Evolutionary conservation across 2,888 invertebrate genomes (phyloP).

Genomic region (Camponotus fellah): DNA sequence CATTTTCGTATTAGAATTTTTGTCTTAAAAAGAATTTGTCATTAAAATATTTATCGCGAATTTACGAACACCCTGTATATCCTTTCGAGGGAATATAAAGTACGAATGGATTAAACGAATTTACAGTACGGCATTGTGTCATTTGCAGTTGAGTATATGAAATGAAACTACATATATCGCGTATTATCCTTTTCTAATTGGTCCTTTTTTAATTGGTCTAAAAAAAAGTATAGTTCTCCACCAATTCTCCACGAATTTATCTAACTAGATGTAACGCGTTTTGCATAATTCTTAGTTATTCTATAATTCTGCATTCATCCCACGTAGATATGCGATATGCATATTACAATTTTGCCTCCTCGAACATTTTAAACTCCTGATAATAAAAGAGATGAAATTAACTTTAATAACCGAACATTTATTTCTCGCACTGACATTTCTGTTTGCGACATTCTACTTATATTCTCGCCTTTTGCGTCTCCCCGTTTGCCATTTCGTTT

Average conservation of each 20-base stretch:
- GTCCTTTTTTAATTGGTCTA: background rate
- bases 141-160: background rate
- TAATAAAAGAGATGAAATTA: slow-evolving; percentile 1
- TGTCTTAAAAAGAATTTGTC: too few relatives aligned
- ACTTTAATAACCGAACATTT: slow-evolving; percentile 12
- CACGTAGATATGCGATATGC: background rate
- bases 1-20: too few relatives aligned
- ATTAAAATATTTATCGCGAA: too few relatives aligned
- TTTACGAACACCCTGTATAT: background rate
- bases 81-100: slow-evolving; percentile 10
- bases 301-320: background rate
- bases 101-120: slow-evolving; percentile 25
- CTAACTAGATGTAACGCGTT: background rate
- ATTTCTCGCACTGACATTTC: background rate
- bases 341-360: background rate
- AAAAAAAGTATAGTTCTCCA: background rate
- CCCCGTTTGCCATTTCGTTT: slow-evolving; percentile 29
- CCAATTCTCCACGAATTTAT: background rate
- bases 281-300: background rate
- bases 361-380: background rate
- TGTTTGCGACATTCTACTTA: slow-evolving; percentile 5
- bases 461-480: background rate
- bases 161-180: background rate
- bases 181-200: too few relatives aligned
- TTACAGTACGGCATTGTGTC: slow-evolving; percentile 22